These are phyloP conservation scores for Scytalopus superciliaris DNA, from an alignment of 2,113 vertebrate species.

Conservation along the genomic window DNA sequence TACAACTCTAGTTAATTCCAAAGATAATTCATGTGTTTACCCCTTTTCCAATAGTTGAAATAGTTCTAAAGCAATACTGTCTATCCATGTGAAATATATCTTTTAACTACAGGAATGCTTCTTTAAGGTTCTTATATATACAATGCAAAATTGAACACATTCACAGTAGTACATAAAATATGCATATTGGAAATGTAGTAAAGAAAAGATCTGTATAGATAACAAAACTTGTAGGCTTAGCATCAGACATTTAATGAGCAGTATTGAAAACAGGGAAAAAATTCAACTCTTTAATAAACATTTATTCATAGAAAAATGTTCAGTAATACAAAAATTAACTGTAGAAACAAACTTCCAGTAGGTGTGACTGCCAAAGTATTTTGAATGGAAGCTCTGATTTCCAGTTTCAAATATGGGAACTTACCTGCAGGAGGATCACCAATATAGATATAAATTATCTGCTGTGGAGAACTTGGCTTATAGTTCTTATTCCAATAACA, in stretches of 20 bases:
- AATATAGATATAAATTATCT: neutral
- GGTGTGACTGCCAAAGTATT: neutral
- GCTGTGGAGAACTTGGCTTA: neutral
- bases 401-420: neutral
- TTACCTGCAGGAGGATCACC: neutral
- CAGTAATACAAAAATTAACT: neutral
- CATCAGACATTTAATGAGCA: neutral
- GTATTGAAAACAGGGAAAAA: neutral
- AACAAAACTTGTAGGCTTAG: neutral
- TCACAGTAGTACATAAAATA: neutral
- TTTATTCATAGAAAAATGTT: conserved; percentile 3
- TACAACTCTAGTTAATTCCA: neutral
- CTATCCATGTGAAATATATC: neutral
- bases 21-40: neutral
- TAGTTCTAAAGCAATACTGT: neutral
- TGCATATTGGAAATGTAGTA: neutral
- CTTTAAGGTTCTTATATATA: neutral
- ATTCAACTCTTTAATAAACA: neutral
- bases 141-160: neutral
- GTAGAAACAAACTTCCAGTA: neutral
- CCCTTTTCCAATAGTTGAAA: neutral
- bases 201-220: neutral
- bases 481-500: neutral
- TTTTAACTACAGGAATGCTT: neutral
- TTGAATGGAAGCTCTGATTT: neutral